Base-by-base conservation (phyloP, 2,888 invertebrate species). In the Sesamia inferens region DNA sequence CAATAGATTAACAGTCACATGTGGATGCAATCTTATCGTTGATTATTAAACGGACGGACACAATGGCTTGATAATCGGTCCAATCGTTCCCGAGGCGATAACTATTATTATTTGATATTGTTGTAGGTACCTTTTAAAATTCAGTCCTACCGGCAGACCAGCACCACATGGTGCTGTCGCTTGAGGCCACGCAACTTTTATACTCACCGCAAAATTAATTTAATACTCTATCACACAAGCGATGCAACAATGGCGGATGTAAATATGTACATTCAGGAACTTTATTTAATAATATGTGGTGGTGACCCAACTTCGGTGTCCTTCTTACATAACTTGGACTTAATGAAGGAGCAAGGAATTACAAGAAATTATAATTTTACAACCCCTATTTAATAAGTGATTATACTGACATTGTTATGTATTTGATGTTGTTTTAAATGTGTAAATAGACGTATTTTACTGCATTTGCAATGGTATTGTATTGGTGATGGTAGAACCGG, bases 161-260 rank as follows among this genome's bases (percentile, higher is more conserved):
- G 74, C 89, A 88, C 90, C 95, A 95, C 91, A 94, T 94, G 95
- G 91, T 88, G 90, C 87, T 87, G 91, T 91, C 90, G 91, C 94
- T 90, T 79, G 87, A 59, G 90, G 92, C 90, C 89, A 90, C 91
- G 90, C 91, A 86, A 89, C 91, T 90, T 90, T 89, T 88, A 90
- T 89, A 88, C 89, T 91, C 85, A 93, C 93, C 93, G 92, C 93
- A 93, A 94, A 93, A 93, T 93, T 94, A 93, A 95, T 92, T 94
- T 94, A 92, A 92, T 91, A 90, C 88, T 90, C 89, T 90, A 93
- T 92, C 90, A 89, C 88, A 88, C 85, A 86, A 87, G 85, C 88
- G 81, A 87, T 85, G 87, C 84, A 86, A 84, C 86, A 82, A 83
- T 82, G 65, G 74, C 62, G 47, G 74, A 76, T 71, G 59, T 78